Evolutionary conservation across 2,888 invertebrate genomes (phyloP), one percentile per base, ranked within the genome.

Genomic region (Baccha elongata): DNA sequence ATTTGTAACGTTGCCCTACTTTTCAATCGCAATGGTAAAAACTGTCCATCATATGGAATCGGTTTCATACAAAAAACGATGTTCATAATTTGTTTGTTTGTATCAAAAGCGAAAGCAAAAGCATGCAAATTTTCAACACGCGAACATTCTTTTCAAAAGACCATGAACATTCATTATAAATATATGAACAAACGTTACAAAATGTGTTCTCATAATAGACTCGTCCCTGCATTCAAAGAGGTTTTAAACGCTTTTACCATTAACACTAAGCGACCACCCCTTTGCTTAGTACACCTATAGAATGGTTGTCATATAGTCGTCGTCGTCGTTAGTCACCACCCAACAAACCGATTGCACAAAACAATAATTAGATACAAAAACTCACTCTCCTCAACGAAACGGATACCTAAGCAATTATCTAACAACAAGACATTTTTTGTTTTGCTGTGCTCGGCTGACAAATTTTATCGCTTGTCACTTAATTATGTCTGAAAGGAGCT

Each of bases 401-500:
- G 10, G 23, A 58, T 58, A 58, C 21, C 53, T 19, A n/a, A 58
- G 58, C 40, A 58, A 78, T 72, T 78, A 78, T 73, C 78, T 35
- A 52, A 58, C 58, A 58, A 74, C 55, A 58, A 55, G 37, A 26
- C 40, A 26, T 15, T 53, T 40, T 55, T 53, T 6, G 32, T 8
- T 35, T 53, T 53, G 32, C 3, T 53, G 21, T 40, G 58, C 26
- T 58, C 40, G 52, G 44, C 48, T 46, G 60, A 73, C 79, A 73
- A 79, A 79, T 73, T 79, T 73, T 79, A 79, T 79, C 73, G 79
- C 67, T 79, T 73, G 79, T 79, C 79, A 62, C 79, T 79, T 79
- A 79, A 79, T 79, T 79, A 62, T 73, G 53, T 37, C 73, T 53
- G 35, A 7, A 53, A 48, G 55, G 40, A 26, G 23, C 35, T 35